Conservation (phyloP, 2,113 vertebrate species). For the Ctenodactylus gundi region DNA sequence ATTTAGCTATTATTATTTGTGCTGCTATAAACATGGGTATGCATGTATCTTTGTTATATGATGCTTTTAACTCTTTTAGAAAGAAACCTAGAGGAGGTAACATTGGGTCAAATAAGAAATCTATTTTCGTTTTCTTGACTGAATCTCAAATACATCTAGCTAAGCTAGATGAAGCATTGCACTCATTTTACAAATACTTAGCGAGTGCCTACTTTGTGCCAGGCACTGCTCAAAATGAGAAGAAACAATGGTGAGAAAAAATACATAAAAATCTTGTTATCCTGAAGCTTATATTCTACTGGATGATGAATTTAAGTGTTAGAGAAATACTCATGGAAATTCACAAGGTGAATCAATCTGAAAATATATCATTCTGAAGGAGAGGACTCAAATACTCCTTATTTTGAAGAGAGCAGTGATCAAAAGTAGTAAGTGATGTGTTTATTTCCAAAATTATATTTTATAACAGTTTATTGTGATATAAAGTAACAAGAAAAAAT, state of each 20-base stretch:
- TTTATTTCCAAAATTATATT: neutral
- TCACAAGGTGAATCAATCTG: neutral
- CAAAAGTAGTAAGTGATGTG: slow-evolving; percentile 4
- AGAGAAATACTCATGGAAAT: neutral
- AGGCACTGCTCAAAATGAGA: neutral
- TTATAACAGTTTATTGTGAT: neutral
- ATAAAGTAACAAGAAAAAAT: no score
- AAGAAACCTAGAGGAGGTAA: no score
- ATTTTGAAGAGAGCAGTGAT: neutral
- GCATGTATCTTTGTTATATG: no score
- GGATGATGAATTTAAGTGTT: slow-evolving; percentile 1
- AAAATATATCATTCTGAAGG: neutral
- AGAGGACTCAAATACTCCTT: neutral
- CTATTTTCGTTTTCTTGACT: no score
- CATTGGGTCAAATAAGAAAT: no score
- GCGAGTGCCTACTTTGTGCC: neutral
- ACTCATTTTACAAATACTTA: slow-evolving; percentile 17
- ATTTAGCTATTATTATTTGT: no score
- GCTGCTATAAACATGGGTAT: no score
- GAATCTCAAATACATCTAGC: neutral
- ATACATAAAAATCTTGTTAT: neutral
- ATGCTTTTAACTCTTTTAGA: no score
- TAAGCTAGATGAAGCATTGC: neutral
- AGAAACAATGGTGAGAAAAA: neutral
- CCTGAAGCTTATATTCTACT: neutral